A percentile compares a stretch with the other conserved stretches of the same genome.
phyloP scores from a whole-genome alignment of 2,888 invertebrate species.

The Chloroclysta siterata region DNA sequence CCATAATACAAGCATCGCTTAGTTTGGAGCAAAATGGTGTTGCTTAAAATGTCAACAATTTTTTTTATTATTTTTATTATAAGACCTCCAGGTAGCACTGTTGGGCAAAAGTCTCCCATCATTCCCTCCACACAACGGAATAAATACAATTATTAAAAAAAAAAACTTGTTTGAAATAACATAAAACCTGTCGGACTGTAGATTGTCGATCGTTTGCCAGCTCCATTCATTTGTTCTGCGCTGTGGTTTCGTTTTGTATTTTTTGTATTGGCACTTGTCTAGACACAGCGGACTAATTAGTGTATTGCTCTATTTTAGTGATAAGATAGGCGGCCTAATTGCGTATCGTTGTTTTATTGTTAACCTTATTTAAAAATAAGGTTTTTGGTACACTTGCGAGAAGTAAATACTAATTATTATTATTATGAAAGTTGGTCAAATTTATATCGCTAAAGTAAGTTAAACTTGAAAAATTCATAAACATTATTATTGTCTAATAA shows the following conservation, averaged over 20 bases:
- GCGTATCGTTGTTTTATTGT: slow-evolving; percentile 13
- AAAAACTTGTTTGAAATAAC: neutral
- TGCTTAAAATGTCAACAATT: too few species aligned
- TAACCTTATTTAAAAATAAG: neutral
- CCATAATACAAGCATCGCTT: too few species aligned
- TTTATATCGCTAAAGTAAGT: neutral
- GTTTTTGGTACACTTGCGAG: neutral
- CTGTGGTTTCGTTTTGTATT: slow-evolving; percentile 1
- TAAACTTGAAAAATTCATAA: neutral
- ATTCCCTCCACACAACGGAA: too few species aligned
- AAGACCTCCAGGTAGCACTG: too few species aligned
- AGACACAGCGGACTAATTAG: slow-evolving; percentile 61
- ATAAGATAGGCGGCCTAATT: slow-evolving; percentile 47
- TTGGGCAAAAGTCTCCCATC: too few species aligned
- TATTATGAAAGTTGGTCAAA: neutral
- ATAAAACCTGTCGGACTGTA: neutral
- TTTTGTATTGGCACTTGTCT: slow-evolving; percentile 9
- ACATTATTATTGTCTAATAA: neutral
- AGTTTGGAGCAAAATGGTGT: too few species aligned
- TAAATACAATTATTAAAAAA: too few species aligned
- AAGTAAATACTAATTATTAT: neutral
- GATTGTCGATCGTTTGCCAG: neutral
- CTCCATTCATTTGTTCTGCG: neutral
- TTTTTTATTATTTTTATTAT: too few species aligned
- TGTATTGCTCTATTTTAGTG: slow-evolving; percentile 54